These are phyloP conservation scores for Charaxes varanes DNA, from an alignment of 1,140 invertebrate genomes.

Conservation along the genomic window DNA sequence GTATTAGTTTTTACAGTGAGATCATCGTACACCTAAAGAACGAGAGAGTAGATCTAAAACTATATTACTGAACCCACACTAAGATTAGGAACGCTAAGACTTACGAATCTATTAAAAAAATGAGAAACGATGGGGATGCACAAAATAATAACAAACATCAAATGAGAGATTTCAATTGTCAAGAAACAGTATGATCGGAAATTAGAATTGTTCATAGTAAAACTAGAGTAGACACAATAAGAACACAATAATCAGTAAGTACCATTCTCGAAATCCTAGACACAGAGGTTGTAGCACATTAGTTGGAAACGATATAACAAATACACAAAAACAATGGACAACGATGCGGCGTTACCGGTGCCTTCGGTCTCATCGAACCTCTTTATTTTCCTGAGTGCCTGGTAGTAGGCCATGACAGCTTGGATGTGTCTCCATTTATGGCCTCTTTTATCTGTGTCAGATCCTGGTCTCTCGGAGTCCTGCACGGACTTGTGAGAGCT, in stretches of 20 bases:
- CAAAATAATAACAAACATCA: conserved; percentile 47
- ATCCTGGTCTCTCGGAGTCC: conserved; percentile 46
- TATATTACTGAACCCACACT: conserved; percentile 46
- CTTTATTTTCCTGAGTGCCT: conserved; percentile 90
- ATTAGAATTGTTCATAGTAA: conserved; percentile 45
- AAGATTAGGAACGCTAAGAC: conserved; percentile 31
- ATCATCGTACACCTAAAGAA: conserved; percentile 42
- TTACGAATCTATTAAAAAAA: conserved; percentile 40
- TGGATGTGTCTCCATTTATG: conserved; percentile 89
- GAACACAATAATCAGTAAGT: conserved; percentile 51
- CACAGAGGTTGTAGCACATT: conserved; percentile 59
- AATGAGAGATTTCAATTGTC: conserved; percentile 35
- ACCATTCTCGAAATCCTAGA: conserved; percentile 63
- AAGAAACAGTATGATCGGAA: conserved; percentile 41
- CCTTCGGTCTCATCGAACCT: conserved; percentile 75
- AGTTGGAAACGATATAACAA: conserved; percentile 56
- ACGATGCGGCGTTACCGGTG: conserved; percentile 52
- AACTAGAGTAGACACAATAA: conserved; percentile 50
- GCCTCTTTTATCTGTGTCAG: conserved; percentile 76
- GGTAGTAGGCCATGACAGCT: conserved; percentile 90
- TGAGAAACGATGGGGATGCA: conserved; percentile 43
- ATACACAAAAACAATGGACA: conserved; percentile 55
- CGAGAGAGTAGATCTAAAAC: conserved; percentile 38
- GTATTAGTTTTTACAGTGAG: conserved; percentile 46
- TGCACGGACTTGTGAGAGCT: conserved; percentile 55